These are phyloP conservation scores for Acanthacorydalis orientalis DNA, from an alignment of 2,888 invertebrate species.

Conservation along the genomic window DNA sequence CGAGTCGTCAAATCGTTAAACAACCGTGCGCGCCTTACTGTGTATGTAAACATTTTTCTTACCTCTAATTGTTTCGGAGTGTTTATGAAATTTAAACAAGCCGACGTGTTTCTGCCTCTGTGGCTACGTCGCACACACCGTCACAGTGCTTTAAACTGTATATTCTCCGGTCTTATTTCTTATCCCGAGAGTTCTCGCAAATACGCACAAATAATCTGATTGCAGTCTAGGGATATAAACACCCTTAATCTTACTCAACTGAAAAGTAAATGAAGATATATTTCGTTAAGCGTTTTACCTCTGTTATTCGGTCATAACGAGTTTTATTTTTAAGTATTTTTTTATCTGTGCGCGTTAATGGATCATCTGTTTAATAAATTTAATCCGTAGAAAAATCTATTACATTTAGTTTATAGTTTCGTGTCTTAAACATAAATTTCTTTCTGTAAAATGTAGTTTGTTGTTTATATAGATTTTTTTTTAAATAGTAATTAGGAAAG, in stretches of 20 bases:
- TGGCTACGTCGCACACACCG: no score
- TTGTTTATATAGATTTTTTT: no score
- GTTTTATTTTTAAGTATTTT: not conserved
- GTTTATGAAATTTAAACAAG: constrained; percentile 14
- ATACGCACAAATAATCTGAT: not conserved
- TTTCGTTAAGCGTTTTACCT: not conserved
- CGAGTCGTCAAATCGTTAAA: not conserved
- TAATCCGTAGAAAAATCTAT: no score
- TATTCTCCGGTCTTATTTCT: no score
- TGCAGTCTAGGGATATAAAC: not conserved
- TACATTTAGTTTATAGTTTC: no score
- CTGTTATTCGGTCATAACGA: not conserved
- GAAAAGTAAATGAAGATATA: not conserved
- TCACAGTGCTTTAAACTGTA: no score
- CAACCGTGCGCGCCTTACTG: not conserved
- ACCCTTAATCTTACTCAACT: not conserved
- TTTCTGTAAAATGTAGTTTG: no score
- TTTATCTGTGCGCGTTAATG: not conserved
- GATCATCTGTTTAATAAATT: not conserved
- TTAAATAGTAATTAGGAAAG: no score
- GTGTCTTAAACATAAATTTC: no score
- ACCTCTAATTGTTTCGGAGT: constrained; percentile 7
- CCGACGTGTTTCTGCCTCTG: not conserved
- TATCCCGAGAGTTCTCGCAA: not conserved
- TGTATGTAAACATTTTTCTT: not conserved